A percentile compares a stretch with the other conserved stretches of the same genome.
These are phyloP conservation scores for Ernsta delagoae DNA, from an alignment of 2,888 invertebrate genomes.

Conservation along the genomic window DNA sequence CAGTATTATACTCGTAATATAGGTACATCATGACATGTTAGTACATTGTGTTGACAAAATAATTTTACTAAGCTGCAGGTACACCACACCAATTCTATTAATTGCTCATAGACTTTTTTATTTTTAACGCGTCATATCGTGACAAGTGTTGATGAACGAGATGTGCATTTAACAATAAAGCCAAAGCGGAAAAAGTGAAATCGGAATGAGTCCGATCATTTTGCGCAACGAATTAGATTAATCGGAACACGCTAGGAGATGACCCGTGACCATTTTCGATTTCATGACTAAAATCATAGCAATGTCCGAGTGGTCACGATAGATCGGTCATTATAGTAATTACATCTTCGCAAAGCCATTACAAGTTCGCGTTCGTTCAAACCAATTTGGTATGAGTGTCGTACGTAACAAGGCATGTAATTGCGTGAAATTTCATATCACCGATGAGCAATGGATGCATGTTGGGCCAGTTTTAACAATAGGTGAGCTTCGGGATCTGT, in stretches of 20 bases:
- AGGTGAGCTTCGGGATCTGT: constrained; percentile 57
- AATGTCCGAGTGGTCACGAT: constrained; percentile 75
- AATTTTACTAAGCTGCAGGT: too few relatives aligned
- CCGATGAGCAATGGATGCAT: constrained; percentile 43
- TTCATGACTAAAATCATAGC: constrained; percentile 79
- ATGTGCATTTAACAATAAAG: constrained; percentile 44
- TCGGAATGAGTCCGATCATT: constrained; percentile 56
- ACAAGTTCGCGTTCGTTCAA: constrained; percentile 27
- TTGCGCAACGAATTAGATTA: constrained; percentile 60
- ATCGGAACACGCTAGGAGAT: constrained; percentile 57
- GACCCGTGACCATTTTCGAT: constrained; percentile 77
- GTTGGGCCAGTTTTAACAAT: constrained; percentile 68
- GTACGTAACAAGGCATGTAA: constrained; percentile 46
- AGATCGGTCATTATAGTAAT: constrained; percentile 75
- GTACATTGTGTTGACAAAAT: too few relatives aligned
- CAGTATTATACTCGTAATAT: too few relatives aligned
- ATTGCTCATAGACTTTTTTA: background rate
- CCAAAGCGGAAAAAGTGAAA: constrained; percentile 60
- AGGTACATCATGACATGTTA: too few relatives aligned
- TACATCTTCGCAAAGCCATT: constrained; percentile 61
- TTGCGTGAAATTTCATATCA: constrained; percentile 43
- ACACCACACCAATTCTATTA: too few relatives aligned
- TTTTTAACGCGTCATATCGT: constrained; percentile 46
- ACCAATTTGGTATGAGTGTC: constrained; percentile 29
- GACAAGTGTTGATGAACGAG: constrained; percentile 56